Base-by-base conservation (phyloP, 2,113 vertebrate genomes). In the Protomyctophum bolini region DNA sequence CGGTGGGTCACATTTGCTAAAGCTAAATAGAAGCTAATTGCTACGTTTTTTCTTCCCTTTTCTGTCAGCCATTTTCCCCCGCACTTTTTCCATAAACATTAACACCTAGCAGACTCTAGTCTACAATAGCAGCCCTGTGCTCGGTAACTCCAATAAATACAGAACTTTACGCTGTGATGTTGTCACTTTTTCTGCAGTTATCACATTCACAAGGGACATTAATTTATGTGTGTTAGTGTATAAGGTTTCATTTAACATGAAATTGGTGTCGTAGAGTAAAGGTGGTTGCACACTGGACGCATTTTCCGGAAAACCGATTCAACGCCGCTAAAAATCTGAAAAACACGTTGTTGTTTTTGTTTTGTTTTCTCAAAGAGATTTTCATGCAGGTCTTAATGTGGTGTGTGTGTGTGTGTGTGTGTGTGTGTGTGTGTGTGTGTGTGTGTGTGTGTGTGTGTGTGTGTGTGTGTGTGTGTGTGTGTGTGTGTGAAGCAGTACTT, bases 1-100 rank as follows among this genome's bases (percentile, higher is more conserved):
- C 33, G 80, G 77, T 80, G 66, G 83, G 77, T 75, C 81, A 75
- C 61, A 65, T 72, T 90, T 3, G 89, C 93, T 87, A 87, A 90
- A 87, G 94, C 91, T 92, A 94, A 94, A 93, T 91, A 92, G 83
- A 94, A 93, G 94, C 92, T 93, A 93, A 95, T 94, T 92, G 91
- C 82, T 83, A 78, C 77, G 81, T 70, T 51, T 59, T 77, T 70
- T 87, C 86, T 75, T 91, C 88, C 93, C 88, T 77, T 70, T 87
- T 86, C 75, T 91, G 88, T 94, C 88, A 92, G 78, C 87, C 88
- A 83, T 84, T 85, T 90, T 91, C 86, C 21, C 87, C 5, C 72
- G 88, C 87, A 78, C 86, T 90, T 87, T 93, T 94, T 92, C 67
- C 93, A 94, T 94, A 94, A 95, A 94, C 93, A 94, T 91, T 92